These are phyloP conservation scores for Dasysyrphus tricinctus DNA, from an alignment of 2,888 invertebrate genomes.

Conservation along the genomic window DNA sequence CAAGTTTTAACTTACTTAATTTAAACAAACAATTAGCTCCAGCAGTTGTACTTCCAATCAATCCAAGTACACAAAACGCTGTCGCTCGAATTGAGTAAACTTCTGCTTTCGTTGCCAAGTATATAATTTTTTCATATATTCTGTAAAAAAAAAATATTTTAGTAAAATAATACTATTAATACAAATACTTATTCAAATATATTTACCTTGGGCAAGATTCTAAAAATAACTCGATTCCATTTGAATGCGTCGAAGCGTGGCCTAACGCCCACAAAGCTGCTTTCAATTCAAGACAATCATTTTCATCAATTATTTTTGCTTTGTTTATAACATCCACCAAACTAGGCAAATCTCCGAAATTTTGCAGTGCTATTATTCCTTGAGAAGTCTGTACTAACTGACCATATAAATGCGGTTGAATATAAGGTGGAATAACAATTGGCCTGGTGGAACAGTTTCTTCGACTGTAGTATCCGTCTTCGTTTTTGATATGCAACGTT, in stretches of 20 bases:
- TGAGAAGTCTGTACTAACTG: slow-evolving; percentile 90
- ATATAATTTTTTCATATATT: slow-evolving; percentile 84
- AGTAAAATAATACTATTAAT: background rate
- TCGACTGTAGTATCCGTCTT: slow-evolving; percentile 90
- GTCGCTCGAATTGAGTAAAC: slow-evolving; percentile 95
- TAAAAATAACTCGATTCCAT: slow-evolving; percentile 90
- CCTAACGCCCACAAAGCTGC: slow-evolving; percentile 95
- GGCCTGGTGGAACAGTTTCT: slow-evolving; percentile 87
- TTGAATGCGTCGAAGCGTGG: slow-evolving; percentile 90
- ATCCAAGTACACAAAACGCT: slow-evolving; percentile 91
- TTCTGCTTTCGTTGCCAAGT: slow-evolving; percentile 90
- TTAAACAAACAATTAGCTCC: slow-evolving; percentile 92
- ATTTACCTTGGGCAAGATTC: slow-evolving; percentile 80
- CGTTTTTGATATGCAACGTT: slow-evolving; percentile 91
- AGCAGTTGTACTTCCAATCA: slow-evolving; percentile 92
- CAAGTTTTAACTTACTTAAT: slow-evolving; percentile 85
- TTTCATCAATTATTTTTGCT: slow-evolving; percentile 87
- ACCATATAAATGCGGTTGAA: slow-evolving; percentile 91
- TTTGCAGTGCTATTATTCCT: slow-evolving; percentile 81
- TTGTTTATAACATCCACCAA: slow-evolving; percentile 80
- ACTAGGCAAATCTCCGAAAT: slow-evolving; percentile 80
- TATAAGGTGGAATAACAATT: slow-evolving; percentile 84
- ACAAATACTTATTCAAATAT: background rate
- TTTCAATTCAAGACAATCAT: slow-evolving; percentile 91
- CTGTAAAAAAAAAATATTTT: slow-evolving; percentile 75